Conservation (phyloP, 2,113 vertebrate genomes). For the Gambusia affinis region DNA sequence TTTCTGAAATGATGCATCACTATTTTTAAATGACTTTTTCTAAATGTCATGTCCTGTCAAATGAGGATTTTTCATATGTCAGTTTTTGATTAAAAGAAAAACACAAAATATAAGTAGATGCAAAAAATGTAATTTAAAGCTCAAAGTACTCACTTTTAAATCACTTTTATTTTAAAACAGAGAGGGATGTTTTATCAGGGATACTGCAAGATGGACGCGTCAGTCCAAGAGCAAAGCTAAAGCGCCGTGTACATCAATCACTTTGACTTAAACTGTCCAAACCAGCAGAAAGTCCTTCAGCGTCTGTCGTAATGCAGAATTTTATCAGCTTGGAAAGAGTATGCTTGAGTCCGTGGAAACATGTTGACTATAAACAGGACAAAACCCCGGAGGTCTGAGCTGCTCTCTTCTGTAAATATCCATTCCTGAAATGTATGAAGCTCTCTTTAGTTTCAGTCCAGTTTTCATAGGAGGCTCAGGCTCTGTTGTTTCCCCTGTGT, state of each 20-base stretch:
- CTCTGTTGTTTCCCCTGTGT: slow-evolving; percentile 32
- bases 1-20: not conserved
- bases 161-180: slow-evolving; percentile 59
- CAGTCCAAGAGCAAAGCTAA: slow-evolving; percentile 60
- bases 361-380: slow-evolving; percentile 43
- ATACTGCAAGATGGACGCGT: slow-evolving; percentile 38
- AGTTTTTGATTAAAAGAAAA: slow-evolving; percentile 1
- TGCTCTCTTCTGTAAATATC: slow-evolving; percentile 25
- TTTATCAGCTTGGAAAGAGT: slow-evolving; percentile 31
- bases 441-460: slow-evolving; percentile 45
- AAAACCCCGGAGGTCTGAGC: slow-evolving; percentile 46
- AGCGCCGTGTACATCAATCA: slow-evolving; percentile 61
- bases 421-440: slow-evolving; percentile 30
- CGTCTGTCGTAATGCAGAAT: slow-evolving; percentile 26
- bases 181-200: slow-evolving; percentile 27
- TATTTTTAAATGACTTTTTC: not conserved
- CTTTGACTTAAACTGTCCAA: slow-evolving; percentile 50
- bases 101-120: slow-evolving; percentile 6
- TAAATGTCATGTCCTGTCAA: not conserved
- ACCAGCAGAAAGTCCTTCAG: slow-evolving; percentile 36
- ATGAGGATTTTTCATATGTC: not conserved
- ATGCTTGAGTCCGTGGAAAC: slow-evolving; percentile 43
- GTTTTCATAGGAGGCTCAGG: slow-evolving; percentile 28
- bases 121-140: slow-evolving; percentile 55
- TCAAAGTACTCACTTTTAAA: slow-evolving; percentile 70